phyloP scores from a whole-genome alignment of 2,888 invertebrate genomes.

The Drosophila acutilabella region DNA sequence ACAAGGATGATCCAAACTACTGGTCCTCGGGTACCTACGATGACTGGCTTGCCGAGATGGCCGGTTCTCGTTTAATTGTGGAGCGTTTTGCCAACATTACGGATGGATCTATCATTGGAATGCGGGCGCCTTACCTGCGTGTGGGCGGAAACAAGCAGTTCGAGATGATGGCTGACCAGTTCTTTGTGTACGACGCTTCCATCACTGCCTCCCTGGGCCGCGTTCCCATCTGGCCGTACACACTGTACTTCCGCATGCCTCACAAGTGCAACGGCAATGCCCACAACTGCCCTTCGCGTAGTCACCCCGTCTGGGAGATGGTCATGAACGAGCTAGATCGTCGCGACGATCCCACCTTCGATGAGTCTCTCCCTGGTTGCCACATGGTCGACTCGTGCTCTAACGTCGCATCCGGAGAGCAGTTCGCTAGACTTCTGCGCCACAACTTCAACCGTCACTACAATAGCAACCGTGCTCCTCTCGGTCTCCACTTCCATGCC shows the following conservation, averaged over 20 bases:
- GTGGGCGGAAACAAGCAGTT: conserved; percentile 98
- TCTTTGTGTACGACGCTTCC: conserved; percentile 97
- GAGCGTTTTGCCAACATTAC: conserved; percentile 96
- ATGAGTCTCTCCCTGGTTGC: conserved; percentile 96
- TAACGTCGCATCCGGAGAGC: conserved; percentile 95
- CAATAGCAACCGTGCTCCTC: conserved; percentile 96
- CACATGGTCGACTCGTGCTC: conserved; percentile 98
- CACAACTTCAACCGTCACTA: conserved; percentile 98
- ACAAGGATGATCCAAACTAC: conserved; percentile 96
- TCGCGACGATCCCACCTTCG: conserved; percentile 96
- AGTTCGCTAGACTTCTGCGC: conserved; percentile 94
- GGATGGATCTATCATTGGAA: conserved; percentile 95
- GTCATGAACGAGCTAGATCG: conserved; percentile 98
- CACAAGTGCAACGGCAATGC: conserved; percentile 98
- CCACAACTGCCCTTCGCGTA: conserved; percentile 95
- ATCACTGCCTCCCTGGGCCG: conserved; percentile 95
- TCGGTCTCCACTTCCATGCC: conserved; percentile 97
- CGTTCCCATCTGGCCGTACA: conserved; percentile 98
- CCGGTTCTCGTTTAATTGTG: conserved; percentile 93
- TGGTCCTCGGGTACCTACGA: conserved; percentile 95
- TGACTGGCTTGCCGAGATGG: conserved; percentile 98
- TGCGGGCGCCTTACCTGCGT: conserved; percentile 94
- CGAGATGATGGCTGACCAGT: conserved; percentile 98
- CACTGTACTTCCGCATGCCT: conserved; percentile 97
- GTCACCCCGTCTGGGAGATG: conserved; percentile 98